Conservation (phyloP, 2,797 vertebrate species). For the Furcifer pardalis region DNA sequence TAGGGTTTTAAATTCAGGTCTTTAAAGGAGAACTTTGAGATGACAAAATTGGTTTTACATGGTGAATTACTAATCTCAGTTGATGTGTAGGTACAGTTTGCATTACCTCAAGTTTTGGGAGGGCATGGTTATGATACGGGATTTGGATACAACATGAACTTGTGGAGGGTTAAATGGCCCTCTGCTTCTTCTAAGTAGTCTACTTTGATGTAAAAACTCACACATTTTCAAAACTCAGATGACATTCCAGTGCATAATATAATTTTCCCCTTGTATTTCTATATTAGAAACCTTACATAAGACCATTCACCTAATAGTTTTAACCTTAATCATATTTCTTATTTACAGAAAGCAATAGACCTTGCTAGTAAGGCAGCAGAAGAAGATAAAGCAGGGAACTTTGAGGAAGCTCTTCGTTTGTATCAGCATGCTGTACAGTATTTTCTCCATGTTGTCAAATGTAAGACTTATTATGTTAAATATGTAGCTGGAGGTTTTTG, state of each 20-base stretch:
- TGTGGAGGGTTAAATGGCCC: too few relatives aligned
- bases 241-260: not conserved
- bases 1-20: too few relatives aligned
- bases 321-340: conserved; percentile 40
- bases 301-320: not conserved
- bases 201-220: not conserved
- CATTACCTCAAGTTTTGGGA: too few relatives aligned
- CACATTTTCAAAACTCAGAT: not conserved
- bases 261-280: not conserved
- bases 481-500: not conserved
- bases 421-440: conserved; percentile 95
- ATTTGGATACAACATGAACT: too few relatives aligned
- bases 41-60: too few relatives aligned
- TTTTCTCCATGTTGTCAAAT: conserved; percentile 94
- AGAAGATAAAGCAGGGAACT: conserved; percentile 92
- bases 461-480: conserved; percentile 77
- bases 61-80: too few relatives aligned
- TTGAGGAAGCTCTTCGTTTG: conserved; percentile 89
- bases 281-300: not conserved
- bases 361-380: conserved; percentile 90
- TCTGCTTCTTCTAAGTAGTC: too few relatives aligned
- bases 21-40: too few relatives aligned
- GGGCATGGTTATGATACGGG: too few relatives aligned
- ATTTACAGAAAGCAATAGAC: conserved; percentile 93
- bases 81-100: too few relatives aligned